Evolutionary conservation across 2,888 invertebrate genomes (phyloP).

Genomic region (Alitta virens): DNA sequence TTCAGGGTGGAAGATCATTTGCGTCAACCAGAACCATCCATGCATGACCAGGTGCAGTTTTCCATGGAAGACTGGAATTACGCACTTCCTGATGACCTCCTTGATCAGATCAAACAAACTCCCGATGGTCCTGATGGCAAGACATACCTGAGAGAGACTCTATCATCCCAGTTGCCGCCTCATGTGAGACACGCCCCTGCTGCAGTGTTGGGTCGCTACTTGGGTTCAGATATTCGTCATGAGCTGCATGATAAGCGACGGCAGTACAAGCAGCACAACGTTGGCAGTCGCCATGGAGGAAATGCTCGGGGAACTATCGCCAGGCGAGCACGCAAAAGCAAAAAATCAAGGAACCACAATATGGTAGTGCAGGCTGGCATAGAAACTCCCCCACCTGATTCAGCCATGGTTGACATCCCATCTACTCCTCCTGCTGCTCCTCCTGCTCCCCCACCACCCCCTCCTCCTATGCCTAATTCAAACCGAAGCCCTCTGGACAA

Average conservation of each 20-base stretch:
- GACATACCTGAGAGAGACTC: neutral
- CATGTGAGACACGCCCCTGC: neutral
- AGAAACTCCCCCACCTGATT: too few species aligned
- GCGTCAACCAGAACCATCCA: neutral
- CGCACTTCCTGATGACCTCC: neutral
- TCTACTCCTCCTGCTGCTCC: too few species aligned
- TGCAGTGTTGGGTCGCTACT: neutral
- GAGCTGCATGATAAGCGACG: neutral
- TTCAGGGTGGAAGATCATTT: neutral
- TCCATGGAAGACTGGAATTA: neutral
- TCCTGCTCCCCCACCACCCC: too few species aligned
- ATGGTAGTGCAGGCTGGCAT: too few species aligned
- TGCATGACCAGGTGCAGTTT: neutral
- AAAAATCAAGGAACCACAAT: too few species aligned
- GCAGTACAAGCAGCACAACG: neutral
- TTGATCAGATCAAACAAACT: neutral
- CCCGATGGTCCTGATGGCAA: neutral
- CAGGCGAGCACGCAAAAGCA: too few species aligned
- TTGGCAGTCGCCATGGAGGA: too few species aligned
- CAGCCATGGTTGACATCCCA: too few species aligned
- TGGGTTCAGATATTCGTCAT: neutral
- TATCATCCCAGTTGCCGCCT: neutral
- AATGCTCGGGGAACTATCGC: too few species aligned
- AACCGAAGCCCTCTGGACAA: too few species aligned
- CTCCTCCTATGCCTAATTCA: too few species aligned